phyloP scores from a whole-genome alignment of 2,888 invertebrate species.

The Tinea semifulvella region DNA sequence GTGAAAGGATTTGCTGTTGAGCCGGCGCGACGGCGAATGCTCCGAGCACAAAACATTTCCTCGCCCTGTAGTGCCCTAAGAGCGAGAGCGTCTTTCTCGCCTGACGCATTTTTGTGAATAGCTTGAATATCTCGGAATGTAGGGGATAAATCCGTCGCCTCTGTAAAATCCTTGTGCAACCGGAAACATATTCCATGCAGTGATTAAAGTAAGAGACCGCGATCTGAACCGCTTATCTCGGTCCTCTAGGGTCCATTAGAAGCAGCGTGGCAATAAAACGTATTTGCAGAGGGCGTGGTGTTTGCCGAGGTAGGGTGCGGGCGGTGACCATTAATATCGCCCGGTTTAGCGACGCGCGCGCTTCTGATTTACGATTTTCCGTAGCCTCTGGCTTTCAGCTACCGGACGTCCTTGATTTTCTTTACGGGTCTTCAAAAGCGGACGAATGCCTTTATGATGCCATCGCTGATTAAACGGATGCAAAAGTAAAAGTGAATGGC shows the following conservation, averaged over 20 bases:
- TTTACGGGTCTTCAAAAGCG: conserved; percentile 3
- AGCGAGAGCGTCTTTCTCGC: conserved; percentile 5
- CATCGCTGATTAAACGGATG: neutral
- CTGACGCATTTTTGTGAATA: conserved; percentile 8
- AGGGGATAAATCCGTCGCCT: neutral
- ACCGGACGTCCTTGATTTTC: conserved; percentile 13
- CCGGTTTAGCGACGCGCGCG: conserved; percentile 14
- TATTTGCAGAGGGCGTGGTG: conserved; percentile 17
- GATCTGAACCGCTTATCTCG: conserved; percentile 12
- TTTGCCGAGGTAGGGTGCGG: conserved; percentile 2
- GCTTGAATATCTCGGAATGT: neutral
- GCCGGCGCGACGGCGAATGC: conserved; percentile 4
- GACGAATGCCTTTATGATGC: neutral
- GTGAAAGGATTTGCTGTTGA: conserved; percentile 15
- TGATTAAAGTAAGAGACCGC: conserved; percentile 12
- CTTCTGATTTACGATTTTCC: conserved; percentile 17
- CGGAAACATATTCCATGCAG: conserved; percentile 3
- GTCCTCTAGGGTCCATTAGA: conserved; percentile 15
- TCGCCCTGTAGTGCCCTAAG: conserved; percentile 11
- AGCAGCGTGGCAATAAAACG: conserved; percentile 17
- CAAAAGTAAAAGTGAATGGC: too few relatives aligned
- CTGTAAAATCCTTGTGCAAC: neutral
- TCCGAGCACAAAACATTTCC: conserved; percentile 12
- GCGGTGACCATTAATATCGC: conserved; percentile 18
- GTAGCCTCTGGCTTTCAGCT: conserved; percentile 10